A percentile compares a stretch with the other conserved stretches of the same genome.
These are phyloP conservation scores for Thelaira solivaga DNA, from an alignment of 2,888 invertebrate genomes.

Conservation along the genomic window DNA sequence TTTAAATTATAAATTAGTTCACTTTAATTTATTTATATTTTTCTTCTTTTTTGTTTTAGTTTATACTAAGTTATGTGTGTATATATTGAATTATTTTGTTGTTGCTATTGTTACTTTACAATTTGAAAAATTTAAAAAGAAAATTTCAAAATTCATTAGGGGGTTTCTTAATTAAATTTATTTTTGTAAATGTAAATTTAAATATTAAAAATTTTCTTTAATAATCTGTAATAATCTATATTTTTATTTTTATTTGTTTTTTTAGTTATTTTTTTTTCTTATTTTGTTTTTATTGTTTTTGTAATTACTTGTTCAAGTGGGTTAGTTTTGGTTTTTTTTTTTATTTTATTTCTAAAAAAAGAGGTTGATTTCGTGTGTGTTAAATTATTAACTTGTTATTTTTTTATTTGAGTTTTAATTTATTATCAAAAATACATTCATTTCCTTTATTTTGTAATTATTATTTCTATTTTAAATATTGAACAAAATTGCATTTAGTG, in stretches of 20 bases:
- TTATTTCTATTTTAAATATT: slow-evolving; percentile 6
- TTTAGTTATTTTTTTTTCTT: slow-evolving; percentile 21
- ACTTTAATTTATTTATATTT: slow-evolving; percentile 22
- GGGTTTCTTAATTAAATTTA: neutral
- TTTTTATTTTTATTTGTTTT: slow-evolving; percentile 35
- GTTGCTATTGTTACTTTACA: no score
- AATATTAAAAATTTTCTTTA: slow-evolving; percentile 23
- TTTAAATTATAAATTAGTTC: slow-evolving; percentile 28
- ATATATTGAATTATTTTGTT: neutral
- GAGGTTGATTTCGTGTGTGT: slow-evolving; percentile 9
- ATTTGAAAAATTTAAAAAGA: neutral
- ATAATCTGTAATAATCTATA: slow-evolving; percentile 10
- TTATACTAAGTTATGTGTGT: slow-evolving; percentile 15
- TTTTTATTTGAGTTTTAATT: slow-evolving; percentile 23
- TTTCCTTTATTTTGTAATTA: neutral
- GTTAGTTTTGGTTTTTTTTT: slow-evolving; percentile 39
- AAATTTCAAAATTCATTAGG: slow-evolving; percentile 30
- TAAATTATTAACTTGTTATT: neutral
- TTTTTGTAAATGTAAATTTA: slow-evolving; percentile 5
- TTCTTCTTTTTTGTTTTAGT: slow-evolving; percentile 14
- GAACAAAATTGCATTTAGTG: slow-evolving; percentile 36
- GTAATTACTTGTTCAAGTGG: slow-evolving; percentile 55
- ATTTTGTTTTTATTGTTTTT: slow-evolving; percentile 50
- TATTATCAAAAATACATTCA: slow-evolving; percentile 49
- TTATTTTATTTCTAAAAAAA: no score